Conservation (phyloP, 2,113 vertebrate species). For the Pristiophorus japonicus region DNA sequence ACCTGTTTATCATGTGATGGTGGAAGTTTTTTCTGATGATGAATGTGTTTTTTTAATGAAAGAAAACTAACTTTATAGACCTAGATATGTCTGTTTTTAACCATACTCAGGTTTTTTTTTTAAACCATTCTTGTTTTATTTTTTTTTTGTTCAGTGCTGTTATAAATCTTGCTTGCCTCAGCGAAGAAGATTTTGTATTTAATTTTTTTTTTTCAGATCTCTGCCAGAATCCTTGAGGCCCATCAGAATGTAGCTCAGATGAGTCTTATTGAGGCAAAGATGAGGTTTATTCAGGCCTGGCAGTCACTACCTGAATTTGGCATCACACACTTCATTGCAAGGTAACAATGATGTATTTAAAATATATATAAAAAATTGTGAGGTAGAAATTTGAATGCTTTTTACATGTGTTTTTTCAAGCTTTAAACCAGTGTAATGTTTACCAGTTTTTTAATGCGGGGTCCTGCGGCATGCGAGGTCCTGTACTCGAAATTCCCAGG, state of each 20-base stretch:
- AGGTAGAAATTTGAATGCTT: background rate
- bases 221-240: constrained; percentile 88
- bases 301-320: constrained; percentile 95
- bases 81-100: background rate
- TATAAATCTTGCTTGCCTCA: background rate
- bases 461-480: too few species aligned
- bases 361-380: background rate
- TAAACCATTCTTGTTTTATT: background rate
- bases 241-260: constrained; percentile 98
- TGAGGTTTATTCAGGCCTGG: constrained; percentile 97
- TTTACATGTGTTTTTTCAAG: background rate
- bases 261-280: constrained; percentile 98
- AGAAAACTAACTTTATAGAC: constrained; percentile 22
- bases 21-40: constrained; percentile 28
- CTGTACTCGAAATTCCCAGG: too few species aligned
- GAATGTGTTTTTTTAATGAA: background rate
- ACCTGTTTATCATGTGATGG: constrained; percentile 21
- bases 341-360: constrained; percentile 54
- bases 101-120: constrained; percentile 12
- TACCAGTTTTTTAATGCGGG: background rate
- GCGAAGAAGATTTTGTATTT: background rate
- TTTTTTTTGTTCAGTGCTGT: background rate
- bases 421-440: background rate
- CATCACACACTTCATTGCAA: constrained; percentile 96
- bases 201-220: constrained; percentile 73